phyloP scores from a whole-genome alignment of 2,113 vertebrate species.

The Nycticryphes semicollaris region DNA sequence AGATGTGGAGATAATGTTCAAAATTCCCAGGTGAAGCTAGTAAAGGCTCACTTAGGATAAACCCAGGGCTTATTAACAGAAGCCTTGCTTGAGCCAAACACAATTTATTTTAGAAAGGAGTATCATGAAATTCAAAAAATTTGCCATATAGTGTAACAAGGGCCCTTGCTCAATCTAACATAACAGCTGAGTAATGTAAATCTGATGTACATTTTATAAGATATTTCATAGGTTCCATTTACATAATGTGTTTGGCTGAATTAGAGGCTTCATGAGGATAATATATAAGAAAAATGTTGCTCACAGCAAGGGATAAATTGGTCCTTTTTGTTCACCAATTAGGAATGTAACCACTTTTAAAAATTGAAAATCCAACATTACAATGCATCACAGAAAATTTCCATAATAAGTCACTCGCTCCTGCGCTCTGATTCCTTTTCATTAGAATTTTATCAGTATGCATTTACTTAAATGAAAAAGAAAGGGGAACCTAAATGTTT shows the following conservation, averaged over 20 bases:
- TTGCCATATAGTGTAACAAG: background rate
- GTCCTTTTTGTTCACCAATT: constrained; percentile 31
- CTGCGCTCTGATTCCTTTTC: background rate
- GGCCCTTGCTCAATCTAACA: background rate
- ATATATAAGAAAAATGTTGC: constrained; percentile 18
- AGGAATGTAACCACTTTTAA: constrained; percentile 18
- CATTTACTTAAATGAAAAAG: background rate
- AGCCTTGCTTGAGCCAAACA: background rate
- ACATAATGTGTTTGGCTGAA: constrained; percentile 20
- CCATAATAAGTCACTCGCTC: background rate
- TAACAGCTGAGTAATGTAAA: background rate
- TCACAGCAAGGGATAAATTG: constrained; percentile 40
- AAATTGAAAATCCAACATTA: constrained; percentile 34
- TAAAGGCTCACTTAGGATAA: background rate
- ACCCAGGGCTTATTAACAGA: background rate
- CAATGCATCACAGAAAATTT: background rate
- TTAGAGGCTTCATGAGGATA: constrained; percentile 34
- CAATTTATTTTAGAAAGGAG: background rate
- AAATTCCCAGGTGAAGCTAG: background rate
- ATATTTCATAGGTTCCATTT: constrained; percentile 26
- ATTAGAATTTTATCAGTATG: background rate
- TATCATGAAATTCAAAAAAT: background rate
- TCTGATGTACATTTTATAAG: constrained; percentile 20
- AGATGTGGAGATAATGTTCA: background rate
- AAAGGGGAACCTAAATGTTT: background rate